phyloP scores from a whole-genome alignment of 2,113 vertebrate genomes.

The Forbesichthys papilliferus region DNA sequence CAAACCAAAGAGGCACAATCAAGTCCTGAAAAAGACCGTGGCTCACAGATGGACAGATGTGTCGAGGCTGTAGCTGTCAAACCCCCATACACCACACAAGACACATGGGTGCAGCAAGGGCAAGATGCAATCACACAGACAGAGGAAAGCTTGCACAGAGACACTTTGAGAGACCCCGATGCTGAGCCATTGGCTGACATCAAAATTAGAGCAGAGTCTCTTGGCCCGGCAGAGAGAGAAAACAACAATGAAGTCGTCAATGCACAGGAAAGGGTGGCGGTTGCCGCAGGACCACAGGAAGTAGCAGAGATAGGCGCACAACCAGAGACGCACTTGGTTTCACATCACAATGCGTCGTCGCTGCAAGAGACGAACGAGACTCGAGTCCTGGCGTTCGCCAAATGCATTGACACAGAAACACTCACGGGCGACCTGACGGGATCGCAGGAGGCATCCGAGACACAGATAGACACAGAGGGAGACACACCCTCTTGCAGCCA shows the following conservation, averaged over 20 bases:
- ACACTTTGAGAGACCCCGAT: constrained; percentile 8
- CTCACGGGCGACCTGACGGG: background rate
- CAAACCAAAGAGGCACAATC: background rate
- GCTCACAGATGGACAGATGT: constrained; percentile 10
- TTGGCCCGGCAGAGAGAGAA: constrained; percentile 24
- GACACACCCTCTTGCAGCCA: constrained; percentile 1
- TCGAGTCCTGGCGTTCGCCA: background rate
- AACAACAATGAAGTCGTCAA: background rate
- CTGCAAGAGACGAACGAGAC: constrained; percentile 13
- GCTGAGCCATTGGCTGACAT: constrained; percentile 32
- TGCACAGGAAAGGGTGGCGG: background rate
- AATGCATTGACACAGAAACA: constrained; percentile 18
- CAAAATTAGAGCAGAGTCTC: constrained; percentile 12
- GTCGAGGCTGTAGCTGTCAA: background rate
- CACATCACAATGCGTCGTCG: constrained; percentile 1
- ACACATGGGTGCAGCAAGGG: constrained; percentile 8
- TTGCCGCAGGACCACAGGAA: background rate
- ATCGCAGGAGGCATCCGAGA: background rate
- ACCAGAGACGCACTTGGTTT: background rate
- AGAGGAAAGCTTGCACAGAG: background rate
- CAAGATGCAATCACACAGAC: constrained; percentile 16
- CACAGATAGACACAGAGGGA: background rate
- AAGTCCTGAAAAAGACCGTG: constrained; percentile 7
- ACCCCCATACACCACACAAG: background rate
- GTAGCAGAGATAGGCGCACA: background rate